These are phyloP conservation scores for Halichondria panicea DNA, from an alignment of 37 sponge, comb jelly and placozoan species.

Conservation along the genomic window DNA sequence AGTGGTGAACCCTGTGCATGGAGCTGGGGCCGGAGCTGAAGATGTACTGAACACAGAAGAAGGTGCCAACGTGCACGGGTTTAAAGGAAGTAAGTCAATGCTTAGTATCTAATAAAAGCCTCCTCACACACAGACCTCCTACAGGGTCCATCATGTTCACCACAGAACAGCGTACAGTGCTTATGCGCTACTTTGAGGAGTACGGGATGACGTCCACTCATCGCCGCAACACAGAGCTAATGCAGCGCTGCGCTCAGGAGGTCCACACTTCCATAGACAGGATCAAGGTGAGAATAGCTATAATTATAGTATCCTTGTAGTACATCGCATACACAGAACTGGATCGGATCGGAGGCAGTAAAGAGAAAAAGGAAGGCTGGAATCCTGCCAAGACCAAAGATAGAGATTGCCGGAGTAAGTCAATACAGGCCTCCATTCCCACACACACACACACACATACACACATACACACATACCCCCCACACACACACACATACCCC, in stretches of 20 bases:
- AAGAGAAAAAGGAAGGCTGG: slow-evolving; percentile 88
- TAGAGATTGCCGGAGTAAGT: slow-evolving; percentile 71
- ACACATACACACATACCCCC: neutral
- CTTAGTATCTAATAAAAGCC: neutral
- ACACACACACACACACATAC: slow-evolving; percentile 19
- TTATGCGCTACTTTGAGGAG: slow-evolving; percentile 78
- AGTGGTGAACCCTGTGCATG: slow-evolving; percentile 1
- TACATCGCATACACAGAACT: slow-evolving; percentile 61
- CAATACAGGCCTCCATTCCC: neutral
- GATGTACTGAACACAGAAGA: neutral
- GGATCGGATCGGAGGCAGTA: slow-evolving; percentile 91
- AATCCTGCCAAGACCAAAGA: slow-evolving; percentile 76
- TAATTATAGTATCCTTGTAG: neutral
- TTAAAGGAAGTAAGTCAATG: neutral
- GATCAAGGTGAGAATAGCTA: slow-evolving; percentile 64
- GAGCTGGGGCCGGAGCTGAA: neutral
- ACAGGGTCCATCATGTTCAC: slow-evolving; percentile 60
- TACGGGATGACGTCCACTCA: slow-evolving; percentile 90
- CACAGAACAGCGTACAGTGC: slow-evolving; percentile 48
- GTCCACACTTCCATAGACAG: slow-evolving; percentile 67
- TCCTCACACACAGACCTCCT: neutral
- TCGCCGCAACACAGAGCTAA: slow-evolving; percentile 71
- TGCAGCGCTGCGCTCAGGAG: slow-evolving; percentile 59
- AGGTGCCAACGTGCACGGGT: neutral
- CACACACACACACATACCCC: too few species aligned